phyloP scores from a whole-genome alignment of 2,797 vertebrate species.

The Dromococcyx pavoninus region DNA sequence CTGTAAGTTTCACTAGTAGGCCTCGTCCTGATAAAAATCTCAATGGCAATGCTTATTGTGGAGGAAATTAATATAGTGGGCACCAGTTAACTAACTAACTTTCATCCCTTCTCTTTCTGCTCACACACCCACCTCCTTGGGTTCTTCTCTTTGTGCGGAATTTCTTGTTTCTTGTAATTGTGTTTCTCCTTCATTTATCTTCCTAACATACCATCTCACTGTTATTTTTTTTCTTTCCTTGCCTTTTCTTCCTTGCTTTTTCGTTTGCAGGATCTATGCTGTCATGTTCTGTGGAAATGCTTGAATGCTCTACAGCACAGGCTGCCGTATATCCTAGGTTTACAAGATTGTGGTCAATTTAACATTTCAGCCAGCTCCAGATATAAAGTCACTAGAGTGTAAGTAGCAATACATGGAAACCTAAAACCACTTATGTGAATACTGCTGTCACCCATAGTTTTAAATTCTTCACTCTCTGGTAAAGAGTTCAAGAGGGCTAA shows the following conservation, averaged over 20 bases:
- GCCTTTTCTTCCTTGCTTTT: conserved; percentile 3
- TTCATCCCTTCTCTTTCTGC: conserved; percentile 4
- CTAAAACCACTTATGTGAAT: conserved; percentile 43
- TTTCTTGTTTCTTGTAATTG: not conserved
- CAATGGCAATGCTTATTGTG: not conserved
- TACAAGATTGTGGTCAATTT: conserved; percentile 59
- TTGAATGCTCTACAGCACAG: conserved; percentile 51
- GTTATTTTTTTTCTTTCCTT: not conserved
- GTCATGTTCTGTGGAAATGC: conserved; percentile 43
- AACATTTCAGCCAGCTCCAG: conserved; percentile 48
- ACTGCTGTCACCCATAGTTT: conserved; percentile 2
- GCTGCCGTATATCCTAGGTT: conserved; percentile 17
- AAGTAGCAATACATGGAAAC: conserved; percentile 32
- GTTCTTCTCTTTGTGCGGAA: not conserved
- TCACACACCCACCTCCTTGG: not conserved
- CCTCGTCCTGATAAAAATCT: conserved; percentile 12
- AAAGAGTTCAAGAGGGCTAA: conserved; percentile 19
- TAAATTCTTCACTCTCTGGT: conserved; percentile 28
- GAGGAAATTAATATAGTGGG: conserved; percentile 6
- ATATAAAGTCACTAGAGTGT: conserved; percentile 51
- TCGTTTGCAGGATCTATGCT: not conserved
- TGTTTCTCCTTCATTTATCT: conserved; percentile 40
- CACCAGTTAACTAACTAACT: conserved; percentile 6
- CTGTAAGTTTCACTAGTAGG: not conserved
- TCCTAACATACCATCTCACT: not conserved